phyloP scores from a whole-genome alignment of 1,140 invertebrate genomes.

The Cepaea nemoralis region DNA sequence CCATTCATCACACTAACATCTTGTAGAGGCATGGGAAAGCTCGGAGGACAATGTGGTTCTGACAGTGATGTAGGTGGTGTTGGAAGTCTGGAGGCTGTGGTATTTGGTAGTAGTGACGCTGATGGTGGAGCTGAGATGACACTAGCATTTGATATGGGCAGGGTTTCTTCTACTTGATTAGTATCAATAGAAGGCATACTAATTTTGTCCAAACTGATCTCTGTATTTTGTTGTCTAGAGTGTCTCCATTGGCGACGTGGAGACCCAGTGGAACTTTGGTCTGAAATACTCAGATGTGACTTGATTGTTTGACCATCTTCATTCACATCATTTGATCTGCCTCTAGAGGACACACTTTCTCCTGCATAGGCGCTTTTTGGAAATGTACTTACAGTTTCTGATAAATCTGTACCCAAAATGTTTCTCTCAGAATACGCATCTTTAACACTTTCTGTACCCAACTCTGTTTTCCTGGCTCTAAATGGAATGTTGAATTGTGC shows the following conservation, averaged over 20 bases:
- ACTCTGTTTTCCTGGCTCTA: too few species aligned
- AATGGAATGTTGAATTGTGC: background rate
- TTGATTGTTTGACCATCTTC: background rate
- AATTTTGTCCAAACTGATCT: background rate
- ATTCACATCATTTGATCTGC: background rate
- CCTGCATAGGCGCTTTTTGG: background rate
- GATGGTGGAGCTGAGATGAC: background rate
- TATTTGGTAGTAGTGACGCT: background rate
- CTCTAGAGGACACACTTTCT: background rate
- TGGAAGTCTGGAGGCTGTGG: background rate
- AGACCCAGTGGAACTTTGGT: background rate
- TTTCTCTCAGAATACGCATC: too few species aligned
- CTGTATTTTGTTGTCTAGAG: background rate
- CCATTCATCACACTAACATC: conserved; percentile 71
- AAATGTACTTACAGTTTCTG: background rate
- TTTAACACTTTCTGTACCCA: background rate
- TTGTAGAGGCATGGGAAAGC: conserved; percentile 46
- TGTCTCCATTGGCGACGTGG: background rate
- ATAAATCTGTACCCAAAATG: background rate
- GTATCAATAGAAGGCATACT: background rate
- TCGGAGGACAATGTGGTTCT: conserved; percentile 40
- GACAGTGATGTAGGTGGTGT: background rate
- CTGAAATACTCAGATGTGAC: background rate
- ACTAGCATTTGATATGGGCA: background rate
- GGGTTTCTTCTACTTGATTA: background rate